Evolutionary conservation across 2,888 invertebrate species (phyloP), one percentile per base, ranked within the genome.

Genomic region (Chrysotoxum bicinctum): DNA sequence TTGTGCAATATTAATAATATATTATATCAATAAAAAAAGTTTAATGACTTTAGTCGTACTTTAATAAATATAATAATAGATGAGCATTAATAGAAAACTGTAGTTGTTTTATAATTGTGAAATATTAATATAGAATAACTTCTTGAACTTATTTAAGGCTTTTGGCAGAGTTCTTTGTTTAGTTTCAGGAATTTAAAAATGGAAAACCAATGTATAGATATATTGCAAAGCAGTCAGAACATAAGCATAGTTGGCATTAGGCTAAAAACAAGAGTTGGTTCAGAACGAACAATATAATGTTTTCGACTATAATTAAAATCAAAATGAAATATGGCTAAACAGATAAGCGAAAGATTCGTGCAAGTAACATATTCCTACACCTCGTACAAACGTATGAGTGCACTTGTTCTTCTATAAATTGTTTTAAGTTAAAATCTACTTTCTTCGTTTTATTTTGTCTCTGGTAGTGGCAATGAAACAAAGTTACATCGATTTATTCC

Each of bases 201-300:
- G 58, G 1, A 88, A 88, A 0, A 88, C 3, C 0, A 88, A 0
- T 3, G 77, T 87, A 89, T 99, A 99, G 93, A 94, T 94, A 37
- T 92, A 91, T 80, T 91, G 98, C 0, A 99, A 99, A 90, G 26
- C 45, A 6, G 72, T 77, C 21, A 89, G 7, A 6, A 82, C 8
- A 30, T 86, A 87, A 50, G 89, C 90, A 83, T 85, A 91, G 2
- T 19, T 69, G 0, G 58, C 54, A 4, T 26, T 14, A 1, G 62
- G n/a, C n/a, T n/a, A n/a, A n/a, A 21, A 4, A 10, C 3, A 0
- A 45, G 0, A 1, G n/a, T 35, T 7, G 68, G 19, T 3, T 54
- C 0, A 26, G 30, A 10, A 50, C 52, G 48, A 14, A 85, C 62
- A 35, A 79, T 43, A 90, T 73, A 14, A 88, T 23, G 26, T 90